Base-by-base conservation (phyloP, 2,797 vertebrate genomes). In the Rhynchonycteris naso region DNA sequence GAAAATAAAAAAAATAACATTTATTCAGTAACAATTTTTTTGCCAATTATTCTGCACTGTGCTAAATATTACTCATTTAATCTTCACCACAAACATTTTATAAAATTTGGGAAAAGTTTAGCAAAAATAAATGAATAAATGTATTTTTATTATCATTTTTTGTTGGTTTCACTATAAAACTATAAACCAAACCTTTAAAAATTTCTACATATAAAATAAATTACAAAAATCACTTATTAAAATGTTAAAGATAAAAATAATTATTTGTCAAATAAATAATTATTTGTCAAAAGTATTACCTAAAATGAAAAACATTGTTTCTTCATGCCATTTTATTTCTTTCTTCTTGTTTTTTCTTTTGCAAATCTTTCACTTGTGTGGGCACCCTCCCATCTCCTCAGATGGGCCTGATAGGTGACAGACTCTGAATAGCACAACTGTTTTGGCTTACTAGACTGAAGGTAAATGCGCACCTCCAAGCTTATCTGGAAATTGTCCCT, bases 1-100 rank as follows among this genome's bases (percentile, higher is more conserved):
- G 21, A 66, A 69, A 92, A 87, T 8, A 93, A 38, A 93, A 91
- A 91, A 96, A 82, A 2, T 15, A 88, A 83, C 50, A 43, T 66
- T 50, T 89, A 50, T n/a, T 88, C 47, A 87, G 24, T 66, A 26
- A 68, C 0, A 30, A 72, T 47, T 54, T 9, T 47, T 68, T 61
- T 54, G 26, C 28, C 56, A 43, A 2, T 30, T 88, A 43, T 68
- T 91, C 76, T 52, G 28, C 13, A 38, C 28, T 38, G 19, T 93
- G 21, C 13, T 91, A 91, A 11, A 28, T 92, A 91, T 85, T 85
- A 80, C 35, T 78, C 22, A 90, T 78, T 68, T 90, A 63, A 24
- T 71, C 14, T 1, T 72, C 33, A 68, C 19, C n/a, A 65, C 5
- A 65, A 43, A 43, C 5, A 6, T 5, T 91, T 80, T 52, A 63